Percentiles rank a stretch among this genome's conserved stretches.
These are phyloP conservation scores for Python bivittatus DNA, from an alignment of 2,113 vertebrate species.

Conservation along the genomic window DNA sequence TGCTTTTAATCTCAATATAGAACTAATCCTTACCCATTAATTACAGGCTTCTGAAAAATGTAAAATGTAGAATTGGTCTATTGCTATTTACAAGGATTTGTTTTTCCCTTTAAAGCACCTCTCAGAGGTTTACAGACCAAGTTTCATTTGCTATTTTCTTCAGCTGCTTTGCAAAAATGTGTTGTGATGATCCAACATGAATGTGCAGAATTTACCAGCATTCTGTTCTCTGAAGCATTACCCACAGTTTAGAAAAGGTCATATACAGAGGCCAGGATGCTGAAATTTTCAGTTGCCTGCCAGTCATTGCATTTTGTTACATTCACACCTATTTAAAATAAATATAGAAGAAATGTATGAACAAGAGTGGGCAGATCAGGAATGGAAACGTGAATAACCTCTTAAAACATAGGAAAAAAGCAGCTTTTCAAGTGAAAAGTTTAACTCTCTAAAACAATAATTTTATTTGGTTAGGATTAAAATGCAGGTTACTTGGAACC, in stretches of 20 bases:
- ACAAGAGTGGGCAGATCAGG: not conserved
- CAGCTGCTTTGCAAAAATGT: constrained; percentile 22
- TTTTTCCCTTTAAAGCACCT: constrained; percentile 33
- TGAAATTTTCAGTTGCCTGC: not conserved
- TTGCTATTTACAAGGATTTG: constrained; percentile 44
- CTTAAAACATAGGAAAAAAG: not conserved
- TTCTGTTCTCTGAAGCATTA: fast-evolving
- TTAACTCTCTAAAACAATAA: not conserved
- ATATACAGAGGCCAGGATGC: not conserved
- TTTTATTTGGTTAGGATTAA: not conserved
- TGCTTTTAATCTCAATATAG: constrained; percentile 8
- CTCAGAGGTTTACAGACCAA: constrained; percentile 31
- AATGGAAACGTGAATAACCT: not conserved
- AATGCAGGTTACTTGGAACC: not conserved
- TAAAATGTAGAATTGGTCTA: constrained; percentile 17
- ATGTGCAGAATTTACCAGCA: not conserved
- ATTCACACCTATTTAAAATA: not conserved
- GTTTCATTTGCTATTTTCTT: constrained; percentile 48
- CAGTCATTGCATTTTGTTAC: not conserved
- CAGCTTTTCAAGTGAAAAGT: not conserved
- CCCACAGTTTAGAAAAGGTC: not conserved
- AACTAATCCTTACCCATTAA: constrained; percentile 30
- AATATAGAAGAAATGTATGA: not conserved
- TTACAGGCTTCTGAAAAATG: constrained; percentile 47
- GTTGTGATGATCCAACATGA: constrained; percentile 26